Base-by-base conservation (phyloP, 2,797 vertebrate species). In the Buceros bicornis region DNA sequence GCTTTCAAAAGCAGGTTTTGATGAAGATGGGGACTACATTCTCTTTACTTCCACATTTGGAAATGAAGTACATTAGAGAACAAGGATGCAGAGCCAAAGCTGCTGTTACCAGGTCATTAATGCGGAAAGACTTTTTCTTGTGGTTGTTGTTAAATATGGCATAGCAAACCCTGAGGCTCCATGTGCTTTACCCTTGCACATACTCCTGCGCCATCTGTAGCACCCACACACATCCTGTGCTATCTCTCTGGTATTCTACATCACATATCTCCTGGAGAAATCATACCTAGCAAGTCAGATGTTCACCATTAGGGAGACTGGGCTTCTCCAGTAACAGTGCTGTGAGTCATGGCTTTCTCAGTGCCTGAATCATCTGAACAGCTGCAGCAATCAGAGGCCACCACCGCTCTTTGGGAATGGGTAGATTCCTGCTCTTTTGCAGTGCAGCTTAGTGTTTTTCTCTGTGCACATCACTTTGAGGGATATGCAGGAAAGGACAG, bases 161-260 rank as follows among this genome's bases (percentile, higher is more conserved):
- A 13, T 3, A 84, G 51, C 35, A 96, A 89, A 56, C 51, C 80
- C 77, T 56, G 56, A 84, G 70, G 64, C 53, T 94, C n/a, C 67
- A 40, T 50, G 70, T 69, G 53, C 43, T 90, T 17, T 20, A 90
- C 33, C 66, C 87, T 54, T 57, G 31, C 53, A 48, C 58, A 10
- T 20, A 57, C 24, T 84, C 58, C 66, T 92, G 73, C 85, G 66
- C 89, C 85, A 87, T 93, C 74, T 93, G 84, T 29, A 78, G 54
- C 92, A 88, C 92, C 94, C 89, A 94, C 95, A 91, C 50, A 86
- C 65, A 86, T 95, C 89, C 89, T 94, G 69, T 90, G 29, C 37
- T 92, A 31, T 53, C 72, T 83, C 40, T 83, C n/a, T 12, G 1
- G 21, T 54, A 89, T 48, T 58, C 58, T 86, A 33, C 69, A 62